Evolutionary conservation across 2,888 invertebrate genomes (phyloP), one percentile per base, ranked within the genome.

Genomic region (Eurois occulta): DNA sequence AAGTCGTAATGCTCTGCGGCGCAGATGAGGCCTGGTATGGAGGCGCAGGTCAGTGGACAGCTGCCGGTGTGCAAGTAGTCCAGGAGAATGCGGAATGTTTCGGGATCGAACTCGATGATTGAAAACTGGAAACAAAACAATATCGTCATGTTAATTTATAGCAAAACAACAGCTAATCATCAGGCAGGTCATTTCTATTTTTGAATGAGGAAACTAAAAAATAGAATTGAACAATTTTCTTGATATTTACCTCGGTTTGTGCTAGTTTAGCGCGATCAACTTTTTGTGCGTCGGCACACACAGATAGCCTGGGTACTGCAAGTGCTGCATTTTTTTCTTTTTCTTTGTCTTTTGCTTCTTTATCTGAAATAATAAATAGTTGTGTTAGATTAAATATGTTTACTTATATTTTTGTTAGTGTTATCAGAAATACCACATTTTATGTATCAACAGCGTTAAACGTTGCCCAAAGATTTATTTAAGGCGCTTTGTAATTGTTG

Each of bases 1-100:
- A 99, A 97, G 95, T 99, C 99, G 94, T 99, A 99, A 93, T 99
- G 99, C 91, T 99, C 99, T 1, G 99, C 99, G 1, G 99, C 99
- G 93, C 99, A 99, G 86, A 99, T 98, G 48, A 99, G 97, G 1
- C 99, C 99, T 21, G 99, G 99, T 91, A 99, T 99, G 84, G 98
- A 98, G 87, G 98, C 98, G 95, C 99, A 99, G 4, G 99, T 99
- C 69, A 99, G 95, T 0, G 99, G 98, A 95, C 99, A 99, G 78
- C 98, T 98, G 78, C 99, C 99, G 28, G 99, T 99, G 95, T 99
- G 99, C 85, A 99, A 97, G 95, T 99, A 99, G 95, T 99, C 99
- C 94, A 99, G 96, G 5, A 99, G 97, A 89, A 99, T 98, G 83
- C 99, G 98, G 95, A 99, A 99, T 18, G 99, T 99, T 87, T 99